These are phyloP conservation scores for Platyura marginata DNA, from an alignment of 1,140 invertebrate species.

Conservation along the genomic window DNA sequence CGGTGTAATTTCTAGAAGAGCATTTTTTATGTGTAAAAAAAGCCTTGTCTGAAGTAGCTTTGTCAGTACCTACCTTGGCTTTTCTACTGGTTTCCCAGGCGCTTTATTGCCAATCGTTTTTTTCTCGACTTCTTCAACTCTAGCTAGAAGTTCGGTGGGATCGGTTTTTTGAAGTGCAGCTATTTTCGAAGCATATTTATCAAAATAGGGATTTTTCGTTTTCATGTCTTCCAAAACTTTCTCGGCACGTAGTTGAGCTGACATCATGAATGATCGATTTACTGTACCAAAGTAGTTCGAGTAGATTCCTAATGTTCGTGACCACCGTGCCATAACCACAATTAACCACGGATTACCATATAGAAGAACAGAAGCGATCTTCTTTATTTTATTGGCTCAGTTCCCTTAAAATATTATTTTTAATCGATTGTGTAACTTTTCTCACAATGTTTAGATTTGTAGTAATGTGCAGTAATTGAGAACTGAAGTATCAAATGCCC, in stretches of 20 bases:
- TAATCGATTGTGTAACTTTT: too few species aligned
- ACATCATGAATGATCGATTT: conserved; percentile 12
- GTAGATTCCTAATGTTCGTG: too few species aligned
- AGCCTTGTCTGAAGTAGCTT: conserved; percentile 4
- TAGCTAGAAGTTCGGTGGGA: conserved; percentile 53
- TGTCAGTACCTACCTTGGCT: background rate
- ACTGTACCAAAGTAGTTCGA: too few species aligned
- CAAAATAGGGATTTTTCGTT: conserved; percentile 53
- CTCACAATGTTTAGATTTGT: too few species aligned
- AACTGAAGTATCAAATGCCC: too few species aligned
- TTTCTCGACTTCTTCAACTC: conserved; percentile 37
- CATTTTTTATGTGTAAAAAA: background rate
- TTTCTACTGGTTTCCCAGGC: conserved; percentile 3
- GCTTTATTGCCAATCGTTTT: conserved; percentile 25
- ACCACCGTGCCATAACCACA: too few species aligned
- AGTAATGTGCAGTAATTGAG: too few species aligned
- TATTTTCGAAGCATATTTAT: conserved; percentile 67
- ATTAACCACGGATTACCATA: too few species aligned
- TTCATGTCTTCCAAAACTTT: conserved; percentile 20
- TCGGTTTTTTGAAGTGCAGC: conserved; percentile 49
- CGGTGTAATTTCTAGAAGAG: conserved; percentile 15
- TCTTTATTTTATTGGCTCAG: too few species aligned
- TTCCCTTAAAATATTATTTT: too few species aligned
- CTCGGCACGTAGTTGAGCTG: conserved; percentile 13
- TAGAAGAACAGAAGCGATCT: too few species aligned